Base-by-base conservation (phyloP, 2,888 invertebrate species). In the Stegana nigrithorax region DNA sequence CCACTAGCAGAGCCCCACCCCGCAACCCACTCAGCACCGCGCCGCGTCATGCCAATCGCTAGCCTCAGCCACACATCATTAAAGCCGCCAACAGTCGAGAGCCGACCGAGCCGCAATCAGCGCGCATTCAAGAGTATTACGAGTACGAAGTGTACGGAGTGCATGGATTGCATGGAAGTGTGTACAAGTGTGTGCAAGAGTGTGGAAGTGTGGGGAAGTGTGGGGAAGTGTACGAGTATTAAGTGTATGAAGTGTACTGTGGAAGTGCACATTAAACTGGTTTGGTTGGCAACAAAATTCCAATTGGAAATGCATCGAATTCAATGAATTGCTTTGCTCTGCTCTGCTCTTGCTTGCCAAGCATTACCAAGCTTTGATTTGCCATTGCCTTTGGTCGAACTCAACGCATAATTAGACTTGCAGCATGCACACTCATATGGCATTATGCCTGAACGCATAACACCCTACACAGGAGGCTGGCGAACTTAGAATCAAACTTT, bases 311-410 rank as follows among this genome's bases (percentile, higher is more conserved):
- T 50, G 26, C 27, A 17, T 44, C 29, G 27, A 45, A 21, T 61
- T 29, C 32, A 27, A 39, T 67, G 69, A 73, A 75, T 72, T 72
- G 78, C 71, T 68, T 64, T 75, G 77, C 74, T 75, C 78, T 72
- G 75, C 66, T 60, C 67, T 70, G 53, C 63, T 67, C 62, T 56
- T 39, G 7, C 39, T 14, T 39, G 19, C 32, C 2, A n/a, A 25
- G 10, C 19, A 12, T 47, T 39, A 32, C 6, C 10, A 32, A 32
- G 3, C 7, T 19, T 19, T 44, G 17, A 5, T 5, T 2, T 8
- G 17, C n/a, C 14, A 44, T 10, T n/a, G n/a, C n/a, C n/a, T n/a
- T n/a, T n/a, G n/a, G n/a, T n/a, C n/a, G n/a, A n/a, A n/a, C n/a
- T n/a, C n/a, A n/a, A n/a, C n/a, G n/a, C n/a, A n/a, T n/a, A n/a